Evolutionary conservation across 2,888 invertebrate genomes (phyloP).

Genomic region (Aquatica leii): DNA sequence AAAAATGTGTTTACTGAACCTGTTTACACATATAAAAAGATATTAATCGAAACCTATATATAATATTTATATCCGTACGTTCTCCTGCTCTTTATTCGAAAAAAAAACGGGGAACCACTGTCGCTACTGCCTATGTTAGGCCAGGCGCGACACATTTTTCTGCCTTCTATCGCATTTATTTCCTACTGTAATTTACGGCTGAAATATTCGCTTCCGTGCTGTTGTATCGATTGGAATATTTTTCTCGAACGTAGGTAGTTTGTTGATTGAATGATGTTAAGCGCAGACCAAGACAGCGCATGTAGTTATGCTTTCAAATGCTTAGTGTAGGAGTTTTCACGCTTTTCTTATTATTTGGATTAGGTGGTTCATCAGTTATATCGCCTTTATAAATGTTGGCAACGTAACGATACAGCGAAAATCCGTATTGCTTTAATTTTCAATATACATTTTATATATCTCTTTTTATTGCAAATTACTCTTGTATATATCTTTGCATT

Average conservation of each 20-base stretch:
- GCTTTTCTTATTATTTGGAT: too few species aligned
- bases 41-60: slow-evolving; percentile 11
- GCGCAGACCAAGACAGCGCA: slow-evolving; percentile 14
- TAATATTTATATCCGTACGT: slow-evolving; percentile 1
- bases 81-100: not conserved
- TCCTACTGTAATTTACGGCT: slow-evolving; percentile 32
- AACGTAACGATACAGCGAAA: too few species aligned
- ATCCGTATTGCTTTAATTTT: too few species aligned
- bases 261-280: slow-evolving; percentile 35
- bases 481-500: too few species aligned
- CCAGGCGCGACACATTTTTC: slow-evolving; percentile 34
- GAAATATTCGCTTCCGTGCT: slow-evolving; percentile 35
- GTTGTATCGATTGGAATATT: slow-evolving; percentile 30
- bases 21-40: slow-evolving; percentile 11
- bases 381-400: too few species aligned
- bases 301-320: not conserved
- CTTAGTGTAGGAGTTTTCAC: too few species aligned
- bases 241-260: slow-evolving; percentile 24
- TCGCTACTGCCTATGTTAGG: slow-evolving; percentile 18
- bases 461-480: too few species aligned
- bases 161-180: slow-evolving; percentile 31
- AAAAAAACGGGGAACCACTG: slow-evolving; percentile 17
- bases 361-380: too few species aligned
- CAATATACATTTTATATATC: too few species aligned
- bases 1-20: slow-evolving; percentile 11